Evolutionary conservation across 2,888 invertebrate species (phyloP), one percentile per base, ranked within the genome.

Genomic region (Amphipyra berbera): DNA sequence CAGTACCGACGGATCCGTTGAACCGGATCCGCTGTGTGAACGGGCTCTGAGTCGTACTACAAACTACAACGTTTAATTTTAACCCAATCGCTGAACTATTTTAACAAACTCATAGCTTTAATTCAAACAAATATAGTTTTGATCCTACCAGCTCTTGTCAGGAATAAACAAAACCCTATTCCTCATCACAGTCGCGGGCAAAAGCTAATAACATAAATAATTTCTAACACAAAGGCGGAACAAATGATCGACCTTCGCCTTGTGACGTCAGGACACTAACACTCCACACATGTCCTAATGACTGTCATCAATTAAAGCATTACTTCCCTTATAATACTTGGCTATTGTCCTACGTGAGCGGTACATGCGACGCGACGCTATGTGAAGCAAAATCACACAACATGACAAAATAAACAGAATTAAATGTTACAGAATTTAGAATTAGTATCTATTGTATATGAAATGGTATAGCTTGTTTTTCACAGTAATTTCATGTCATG

Each of bases 261-360:
- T 59, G 49, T 55, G 15, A 62, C 49, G 41, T 33, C 42, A 44
- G 44, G 35, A 58, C 49, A 21, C 21, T 21, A 46, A 52, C 47
- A 62, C 67, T 74, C 58, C 60, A 61, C 73, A 63, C 68, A 59
- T 61, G 60, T 45, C 47, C 45, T 76, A 75, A 75, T 61, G 64
- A 58, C 60, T 55, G 15, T 21, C 58, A 76, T 76, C 60, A 69
- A 75, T 75, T 73, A 73, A 75, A 59, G 77, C 65, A 62, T 76
- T 73, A 76, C 46, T 73, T 65, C 54, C 38, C 53, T 60, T 54
- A 61, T 61, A 72, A 76, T 72, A 58, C 56, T 57, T n/a, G 14
- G 5, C 41, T 8, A 13, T 50, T 44, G 74, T 54, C 57, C 33
- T 10, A 35, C 6, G 0, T 13, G 46, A 44, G 37, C 13, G 3